Evolutionary conservation across 2,888 invertebrate genomes (phyloP).

Genomic region (Eristalinus sepulchralis): DNA sequence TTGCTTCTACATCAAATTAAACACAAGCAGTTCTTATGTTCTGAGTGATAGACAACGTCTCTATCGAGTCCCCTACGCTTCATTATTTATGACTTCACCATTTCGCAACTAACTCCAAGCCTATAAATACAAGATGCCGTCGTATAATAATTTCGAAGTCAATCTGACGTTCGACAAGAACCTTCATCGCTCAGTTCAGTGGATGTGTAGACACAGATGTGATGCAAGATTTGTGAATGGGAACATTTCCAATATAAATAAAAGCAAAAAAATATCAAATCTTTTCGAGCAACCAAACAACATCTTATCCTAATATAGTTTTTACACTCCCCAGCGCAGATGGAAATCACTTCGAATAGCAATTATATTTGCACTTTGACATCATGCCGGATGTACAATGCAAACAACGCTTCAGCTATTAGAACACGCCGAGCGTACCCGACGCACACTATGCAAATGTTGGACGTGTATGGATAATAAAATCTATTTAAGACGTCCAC

Average conservation of each 20-base stretch:
- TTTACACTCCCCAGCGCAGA: not conserved
- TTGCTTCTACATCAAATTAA: too few relatives aligned
- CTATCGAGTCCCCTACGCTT: not conserved
- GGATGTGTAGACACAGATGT: not conserved
- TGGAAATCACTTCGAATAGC: not conserved
- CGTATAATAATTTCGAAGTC: not conserved
- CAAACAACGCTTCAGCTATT: not conserved
- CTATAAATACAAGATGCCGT: not conserved
- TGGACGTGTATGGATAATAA: not conserved
- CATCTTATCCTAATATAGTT: not conserved
- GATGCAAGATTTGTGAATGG: constrained; percentile 10
- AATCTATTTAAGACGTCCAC: not conserved
- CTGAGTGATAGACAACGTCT: not conserved
- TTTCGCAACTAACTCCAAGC: not conserved
- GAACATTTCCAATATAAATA: constrained; percentile 47
- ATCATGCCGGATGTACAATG: constrained; percentile 25
- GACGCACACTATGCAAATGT: not conserved
- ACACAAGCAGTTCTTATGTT: not conserved
- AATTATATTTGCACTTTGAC: constrained; percentile 26
- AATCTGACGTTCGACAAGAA: not conserved
- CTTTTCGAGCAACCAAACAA: constrained; percentile 4
- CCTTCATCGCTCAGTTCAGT: not conserved
- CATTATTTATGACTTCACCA: not conserved
- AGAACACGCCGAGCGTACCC: not conserved
- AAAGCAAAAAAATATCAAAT: constrained; percentile 9